Base-by-base conservation (phyloP, 2,888 invertebrate genomes). In the Drosophila meridionalis region DNA sequence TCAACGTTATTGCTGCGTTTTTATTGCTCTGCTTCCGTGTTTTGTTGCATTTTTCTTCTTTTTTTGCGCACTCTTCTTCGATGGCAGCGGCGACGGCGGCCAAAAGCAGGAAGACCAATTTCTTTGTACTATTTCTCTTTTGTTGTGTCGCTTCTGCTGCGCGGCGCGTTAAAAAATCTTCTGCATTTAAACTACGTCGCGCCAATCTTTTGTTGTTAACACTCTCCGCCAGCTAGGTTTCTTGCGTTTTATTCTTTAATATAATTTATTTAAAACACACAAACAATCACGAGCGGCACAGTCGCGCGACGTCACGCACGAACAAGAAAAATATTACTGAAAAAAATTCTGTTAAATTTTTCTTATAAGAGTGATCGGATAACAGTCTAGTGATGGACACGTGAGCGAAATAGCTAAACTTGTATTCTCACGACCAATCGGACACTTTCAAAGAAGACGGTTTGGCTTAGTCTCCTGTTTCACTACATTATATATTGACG, bases 101-200 rank as follows among this genome's bases (percentile, higher is more conserved):
- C 73, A 82, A 82, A 82, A 76, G 72, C 82, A 76, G 85, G 87
- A 85, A 85, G 85, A 79, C 81, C 71, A 82, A 75, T 75, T 78
- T 75, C 79, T 78, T 78, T 78, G 78, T 78, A 75, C 57, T 68
- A 65, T 76, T 80, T 82, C 59, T 76, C 66, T 75, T 57, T 65
- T 57, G 69, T 70, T 74, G 50, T 67, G 52, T 73, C 67, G 65
- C 65, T 73, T 69, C 59, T 64, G 64, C 32, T 70, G 56, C 58
- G 55, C 74, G 45, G 62, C 59, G 59, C 47, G 20, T 11, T 64
- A 61, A 45, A 56, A 62, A 59, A 43, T 20, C 30, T 30, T 59
- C 43, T 61, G 63, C 68, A 60, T 66, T 57, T 50, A 72, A 75
- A 71, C 72, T 67, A 67, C 64, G 55, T 68, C 59, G 75, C 68